A percentile compares a stretch with the other conserved stretches of the same genome.
These are phyloP conservation scores for Sminthopsis crassicaudata DNA, from an alignment of 2,113 vertebrate genomes.

Conservation along the genomic window DNA sequence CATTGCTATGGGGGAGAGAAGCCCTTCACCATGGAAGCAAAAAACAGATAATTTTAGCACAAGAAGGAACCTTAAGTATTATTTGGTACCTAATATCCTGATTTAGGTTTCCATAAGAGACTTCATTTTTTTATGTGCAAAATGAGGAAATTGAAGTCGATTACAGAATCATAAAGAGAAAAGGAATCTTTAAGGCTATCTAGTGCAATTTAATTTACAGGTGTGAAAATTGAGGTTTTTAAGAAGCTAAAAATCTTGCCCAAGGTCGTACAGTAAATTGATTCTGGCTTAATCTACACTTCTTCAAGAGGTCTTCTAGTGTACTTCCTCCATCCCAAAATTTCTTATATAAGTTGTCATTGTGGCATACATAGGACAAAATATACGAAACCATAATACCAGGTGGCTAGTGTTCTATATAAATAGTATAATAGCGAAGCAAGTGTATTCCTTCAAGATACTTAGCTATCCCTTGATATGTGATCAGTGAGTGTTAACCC, in stretches of 20 bases:
- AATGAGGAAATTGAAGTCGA: constrained; percentile 11
- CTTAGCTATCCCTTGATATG: neutral
- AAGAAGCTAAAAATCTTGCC: neutral
- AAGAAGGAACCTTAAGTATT: neutral
- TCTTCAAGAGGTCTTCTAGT: neutral
- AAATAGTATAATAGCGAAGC: neutral
- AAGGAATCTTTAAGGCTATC: neutral
- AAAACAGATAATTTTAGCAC: neutral
- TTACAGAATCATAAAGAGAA: neutral
- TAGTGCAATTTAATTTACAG: neutral
- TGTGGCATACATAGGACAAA: neutral
- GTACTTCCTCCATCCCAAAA: neutral
- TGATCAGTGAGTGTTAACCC: neutral
- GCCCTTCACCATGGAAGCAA: constrained; percentile 4
- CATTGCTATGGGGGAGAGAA: neutral
- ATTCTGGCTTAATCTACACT: neutral
- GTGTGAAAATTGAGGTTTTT: neutral
- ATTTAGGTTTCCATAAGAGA: neutral
- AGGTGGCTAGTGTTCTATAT: neutral
- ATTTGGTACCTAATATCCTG: neutral
- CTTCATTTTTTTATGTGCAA: neutral
- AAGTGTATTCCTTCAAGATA: neutral
- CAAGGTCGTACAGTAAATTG: neutral
- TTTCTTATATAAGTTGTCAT: neutral
- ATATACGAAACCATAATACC: neutral